Evolutionary conservation across 2,888 invertebrate genomes (phyloP).

Genomic region (Sicus ferrugineus): DNA sequence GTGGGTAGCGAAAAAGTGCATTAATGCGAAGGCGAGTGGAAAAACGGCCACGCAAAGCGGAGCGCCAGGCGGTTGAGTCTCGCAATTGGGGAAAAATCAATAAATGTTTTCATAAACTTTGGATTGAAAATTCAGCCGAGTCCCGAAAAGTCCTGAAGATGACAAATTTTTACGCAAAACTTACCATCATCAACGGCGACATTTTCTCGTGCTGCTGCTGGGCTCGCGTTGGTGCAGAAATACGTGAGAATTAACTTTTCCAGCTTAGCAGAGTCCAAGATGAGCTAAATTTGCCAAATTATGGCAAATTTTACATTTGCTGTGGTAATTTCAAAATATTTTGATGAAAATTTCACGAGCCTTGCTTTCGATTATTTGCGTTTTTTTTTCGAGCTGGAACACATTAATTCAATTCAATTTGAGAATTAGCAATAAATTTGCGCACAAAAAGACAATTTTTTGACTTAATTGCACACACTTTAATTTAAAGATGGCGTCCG

Average conservation of each 20-base stretch:
- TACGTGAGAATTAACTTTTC: not conserved
- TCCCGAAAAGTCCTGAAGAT: not conserved
- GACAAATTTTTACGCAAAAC: not conserved
- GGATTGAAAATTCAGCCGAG: not conserved
- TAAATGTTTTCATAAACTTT: conserved; percentile 30
- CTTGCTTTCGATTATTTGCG: no score
- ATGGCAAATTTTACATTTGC: not conserved
- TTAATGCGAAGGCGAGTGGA: no score
- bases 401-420: no score
- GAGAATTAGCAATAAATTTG: not conserved
- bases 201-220: conserved; percentile 13
- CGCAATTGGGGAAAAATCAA: conserved; percentile 37
- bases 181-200: conserved; percentile 32
- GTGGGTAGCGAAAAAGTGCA: conserved; percentile 14
- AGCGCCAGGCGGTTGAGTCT: conserved; percentile 33
- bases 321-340: no score
- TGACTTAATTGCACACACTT: no score
- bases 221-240: not conserved
- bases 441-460: not conserved
- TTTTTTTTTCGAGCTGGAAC: no score
- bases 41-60: conserved; percentile 6
- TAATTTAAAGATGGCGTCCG: conserved; percentile 27
- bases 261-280: no score
- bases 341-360: no score
- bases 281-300: no score